phyloP scores from a whole-genome alignment of 2,797 vertebrate genomes.

The Falco novaeseelandiae region DNA sequence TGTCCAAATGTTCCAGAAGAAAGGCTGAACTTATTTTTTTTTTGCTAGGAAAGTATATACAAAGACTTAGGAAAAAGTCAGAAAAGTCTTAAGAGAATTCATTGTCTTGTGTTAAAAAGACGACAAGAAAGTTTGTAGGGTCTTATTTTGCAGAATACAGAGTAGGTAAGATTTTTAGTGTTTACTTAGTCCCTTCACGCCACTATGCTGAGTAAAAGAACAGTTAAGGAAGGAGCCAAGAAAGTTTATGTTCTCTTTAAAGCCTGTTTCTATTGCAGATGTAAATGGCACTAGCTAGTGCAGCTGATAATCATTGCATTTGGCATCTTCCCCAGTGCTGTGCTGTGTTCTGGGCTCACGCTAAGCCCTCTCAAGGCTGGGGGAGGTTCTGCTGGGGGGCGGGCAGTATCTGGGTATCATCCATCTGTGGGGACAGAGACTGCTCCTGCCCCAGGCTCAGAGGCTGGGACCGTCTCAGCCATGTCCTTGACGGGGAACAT shows the following conservation, averaged over 20 bases:
- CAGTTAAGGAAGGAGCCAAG: not conserved
- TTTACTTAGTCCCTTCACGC: not conserved
- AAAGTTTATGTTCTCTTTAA: not conserved
- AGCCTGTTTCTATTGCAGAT: not conserved
- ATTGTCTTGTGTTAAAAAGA: not conserved
- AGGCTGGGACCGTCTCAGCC: not conserved
- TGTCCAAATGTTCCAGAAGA: slow-evolving; percentile 15
- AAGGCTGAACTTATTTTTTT: not conserved
- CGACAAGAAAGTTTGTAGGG: not conserved
- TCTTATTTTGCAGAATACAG: slow-evolving; percentile 26
- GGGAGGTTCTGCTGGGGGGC: not conserved
- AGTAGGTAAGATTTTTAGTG: not conserved
- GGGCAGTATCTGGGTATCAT: not conserved
- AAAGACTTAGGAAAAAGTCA: slow-evolving; percentile 15
- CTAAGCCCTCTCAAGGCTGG: not conserved
- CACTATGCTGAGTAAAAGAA: not conserved
- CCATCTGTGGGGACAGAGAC: not conserved
- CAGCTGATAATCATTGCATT: not conserved
- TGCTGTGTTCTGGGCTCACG: not conserved
- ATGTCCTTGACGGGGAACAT: not conserved
- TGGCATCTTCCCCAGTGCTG: not conserved
- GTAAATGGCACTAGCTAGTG: not conserved
- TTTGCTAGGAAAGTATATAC: slow-evolving; percentile 8
- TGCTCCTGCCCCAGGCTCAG: not conserved
- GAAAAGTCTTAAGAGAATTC: slow-evolving; percentile 32